Percentiles rank a stretch among this genome's conserved stretches.
Evolutionary conservation across 2,113 vertebrate genomes (phyloP).

Genomic region (Hippocampus mohnikei): DNA sequence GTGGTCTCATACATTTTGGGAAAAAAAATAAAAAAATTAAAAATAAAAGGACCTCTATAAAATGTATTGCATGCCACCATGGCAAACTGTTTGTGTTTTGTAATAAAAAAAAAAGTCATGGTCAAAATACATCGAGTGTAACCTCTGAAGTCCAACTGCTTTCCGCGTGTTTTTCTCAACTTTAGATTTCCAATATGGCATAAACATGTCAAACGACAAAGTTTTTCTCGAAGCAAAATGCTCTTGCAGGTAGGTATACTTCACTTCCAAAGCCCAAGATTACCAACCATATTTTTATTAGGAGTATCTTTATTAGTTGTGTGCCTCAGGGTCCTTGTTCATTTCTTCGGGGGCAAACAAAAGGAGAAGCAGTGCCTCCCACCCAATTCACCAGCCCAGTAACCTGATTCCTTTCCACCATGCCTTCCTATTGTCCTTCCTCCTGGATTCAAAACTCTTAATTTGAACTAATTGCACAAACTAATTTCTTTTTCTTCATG

Average conservation of each 20-base stretch:
- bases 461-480: conserved; percentile 78
- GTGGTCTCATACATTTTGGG: background rate
- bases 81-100: no score
- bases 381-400: conserved; percentile 52
- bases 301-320: conserved; percentile 74
- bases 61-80: no score
- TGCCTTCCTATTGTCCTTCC: conserved; percentile 47
- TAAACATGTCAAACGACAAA: background rate
- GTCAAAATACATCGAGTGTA: background rate
- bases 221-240: conserved; percentile 15
- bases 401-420: conserved; percentile 24
- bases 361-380: conserved; percentile 60
- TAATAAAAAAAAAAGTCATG: background rate
- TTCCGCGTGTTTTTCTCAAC: background rate
- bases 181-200: background rate
- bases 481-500: conserved; percentile 74
- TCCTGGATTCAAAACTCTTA: conserved; percentile 74
- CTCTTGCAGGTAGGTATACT: conserved; percentile 32
- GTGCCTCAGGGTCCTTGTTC: conserved; percentile 68
- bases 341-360: conserved; percentile 71
- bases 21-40: no score
- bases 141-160: background rate
- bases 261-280: conserved; percentile 46
- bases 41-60: no score
- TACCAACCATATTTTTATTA: conserved; percentile 65